Evolutionary conservation across 2,797 vertebrate species (phyloP), one percentile per base, ranked within the genome.

Genomic region (Myiotriccus ornatus): DNA sequence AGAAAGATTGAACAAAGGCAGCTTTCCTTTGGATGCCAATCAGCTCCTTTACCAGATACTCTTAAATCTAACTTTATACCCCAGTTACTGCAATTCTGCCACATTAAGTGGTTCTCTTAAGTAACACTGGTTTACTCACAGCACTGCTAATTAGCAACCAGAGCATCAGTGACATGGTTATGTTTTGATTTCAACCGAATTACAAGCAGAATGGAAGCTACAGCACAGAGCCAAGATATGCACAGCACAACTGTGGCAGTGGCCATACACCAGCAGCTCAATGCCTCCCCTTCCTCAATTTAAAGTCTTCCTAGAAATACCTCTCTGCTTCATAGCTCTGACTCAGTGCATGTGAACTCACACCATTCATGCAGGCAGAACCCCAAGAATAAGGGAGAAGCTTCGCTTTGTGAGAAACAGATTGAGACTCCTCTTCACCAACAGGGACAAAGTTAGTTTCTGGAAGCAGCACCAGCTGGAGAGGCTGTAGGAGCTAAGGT

Each of bases 91-190:
- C 62, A 75, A 80, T 70, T 87, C 87, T 87, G n/a, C 50, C 52
- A 49, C 80, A 79, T 88, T 94, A 86, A 94, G 27, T 0, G 1
- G 63, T 90, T 90, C 79, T 83, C 82, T 93, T 76, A 97, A 95
- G 77, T 69, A 94, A 91, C 49, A 21, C 59, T 86, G 74, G 94
- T 92, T 96, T 94, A 86, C 89, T 95, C 91, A 84, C 89, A 93
- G 90, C 88, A 59, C 76, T 60, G 87, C 73, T 91, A 79, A 90
- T 94, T 69, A 91, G 56, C 89, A 89, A 68, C 34, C 74, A 49
- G 77, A 44, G 49, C 44, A 41, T 25, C 60, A 89, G 67, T 15
- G 3, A 76, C 55, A 75, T 3, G 2, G 23, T 49, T 82, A 39
- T 90, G 81, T 90, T 96, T 79, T 84, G 80, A 85, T 78, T 82